Conservation (phyloP, 2,888 invertebrate species). For the Steinernema hermaphroditum region DNA sequence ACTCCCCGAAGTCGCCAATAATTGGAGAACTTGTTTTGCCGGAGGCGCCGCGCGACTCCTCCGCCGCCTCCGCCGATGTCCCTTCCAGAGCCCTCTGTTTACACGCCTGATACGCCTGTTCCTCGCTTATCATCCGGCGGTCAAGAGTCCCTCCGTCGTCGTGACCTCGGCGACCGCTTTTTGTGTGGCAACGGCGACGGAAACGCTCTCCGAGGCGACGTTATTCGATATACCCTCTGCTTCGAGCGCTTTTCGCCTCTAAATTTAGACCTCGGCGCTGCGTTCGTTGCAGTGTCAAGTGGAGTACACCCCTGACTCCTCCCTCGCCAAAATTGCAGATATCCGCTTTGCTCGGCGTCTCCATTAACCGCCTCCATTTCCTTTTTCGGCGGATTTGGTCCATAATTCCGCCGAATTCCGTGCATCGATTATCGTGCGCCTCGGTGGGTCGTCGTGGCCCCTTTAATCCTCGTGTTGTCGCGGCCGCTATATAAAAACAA, state of each 20-base stretch:
- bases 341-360: no score
- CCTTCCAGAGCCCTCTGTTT: no score
- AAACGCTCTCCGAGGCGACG: neutral
- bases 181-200: neutral
- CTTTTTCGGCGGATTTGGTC: neutral
- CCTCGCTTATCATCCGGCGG: neutral
- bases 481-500: constrained; percentile 13
- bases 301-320: no score
- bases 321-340: no score
- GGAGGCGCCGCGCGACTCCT: neutral
- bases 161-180: neutral
- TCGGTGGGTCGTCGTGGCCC: neutral
- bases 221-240: constrained; percentile 21
- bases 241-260: neutral
- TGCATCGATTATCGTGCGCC: constrained; percentile 7
- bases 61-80: neutral
- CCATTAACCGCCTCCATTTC: neutral
- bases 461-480: constrained; percentile 19
- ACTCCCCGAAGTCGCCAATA: constrained; percentile 4
- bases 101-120: neutral
- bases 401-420: constrained; percentile 20
- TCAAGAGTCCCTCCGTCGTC: constrained; percentile 1
- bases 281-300: neutral
- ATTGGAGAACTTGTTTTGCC: constrained; percentile 22
- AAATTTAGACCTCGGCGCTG: neutral